Evolutionary conservation across 2,797 vertebrate genomes (phyloP).

Genomic region (Artibeus jamaicensis): DNA sequence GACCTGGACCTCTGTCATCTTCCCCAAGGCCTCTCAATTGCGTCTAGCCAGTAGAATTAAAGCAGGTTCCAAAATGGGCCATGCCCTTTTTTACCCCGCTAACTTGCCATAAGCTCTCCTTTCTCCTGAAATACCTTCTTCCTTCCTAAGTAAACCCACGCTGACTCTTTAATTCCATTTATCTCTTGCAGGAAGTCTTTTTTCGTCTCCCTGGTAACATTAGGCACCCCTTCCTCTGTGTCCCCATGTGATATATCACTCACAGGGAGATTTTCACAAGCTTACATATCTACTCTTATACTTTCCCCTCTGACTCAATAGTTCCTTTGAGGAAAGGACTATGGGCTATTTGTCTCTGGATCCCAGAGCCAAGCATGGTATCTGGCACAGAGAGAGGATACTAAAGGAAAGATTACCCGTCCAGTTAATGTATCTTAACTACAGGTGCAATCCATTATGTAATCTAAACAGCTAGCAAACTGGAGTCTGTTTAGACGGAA

Average conservation of each 20-base stretch:
- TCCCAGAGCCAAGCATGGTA: background rate
- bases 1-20: background rate
- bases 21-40: background rate
- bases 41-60: background rate
- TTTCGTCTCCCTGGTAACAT: background rate
- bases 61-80: background rate
- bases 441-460: background rate
- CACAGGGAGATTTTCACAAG: background rate
- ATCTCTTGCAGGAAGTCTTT: background rate
- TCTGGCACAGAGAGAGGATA: background rate
- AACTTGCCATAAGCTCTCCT: background rate
- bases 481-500: background rate
- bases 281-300: background rate
- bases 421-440: background rate
- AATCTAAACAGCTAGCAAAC: constrained; percentile 4
- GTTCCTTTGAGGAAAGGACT: background rate
- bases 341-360: background rate
- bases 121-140: background rate
- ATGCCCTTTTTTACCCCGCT: background rate
- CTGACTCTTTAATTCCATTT: background rate
- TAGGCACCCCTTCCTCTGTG: background rate
- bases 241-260: background rate
- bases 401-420: background rate
- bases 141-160: background rate
- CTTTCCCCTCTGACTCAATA: background rate